Base-by-base conservation (phyloP, 1,140 invertebrate species). In the Drosophila tsacasi region DNA sequence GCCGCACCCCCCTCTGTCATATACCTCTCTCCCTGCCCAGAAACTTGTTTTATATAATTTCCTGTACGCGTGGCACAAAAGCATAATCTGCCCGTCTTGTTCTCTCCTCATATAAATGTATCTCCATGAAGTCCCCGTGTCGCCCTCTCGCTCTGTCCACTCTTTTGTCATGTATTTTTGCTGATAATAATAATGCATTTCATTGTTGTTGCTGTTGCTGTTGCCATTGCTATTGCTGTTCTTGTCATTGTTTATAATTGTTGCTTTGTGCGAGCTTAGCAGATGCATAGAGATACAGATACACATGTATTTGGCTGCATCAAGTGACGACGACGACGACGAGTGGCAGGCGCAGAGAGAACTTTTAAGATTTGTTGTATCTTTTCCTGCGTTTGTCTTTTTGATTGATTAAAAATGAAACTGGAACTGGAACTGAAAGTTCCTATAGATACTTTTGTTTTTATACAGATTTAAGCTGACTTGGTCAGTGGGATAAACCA, bases 171-270 rank as follows among this genome's bases (percentile, higher is more conserved):
- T 89, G 71, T 89, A 79, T 72, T 90, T 87, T 78, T 90, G 76
- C 81, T 87, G 84, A 87, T 87, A 83, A 87, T 90, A 87, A 84
- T 85, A 85, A 87, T 87, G 83, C 83, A 87, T 79, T 90, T 85
- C 62, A 72, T 84, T 67, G 80, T 60, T 76, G 63, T 61, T 79
- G 44, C 30, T 68, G 40, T 23, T 55, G 49, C 30, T 35, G 32
- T 35, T 35, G 17, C 12, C 1, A 10, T 65, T 74, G 62, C 63
- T 72, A 46, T 61, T 78, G 61, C 59, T 72, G 52, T 57, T 78
- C 25, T 60, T 83, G 65, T 81, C 83, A 79, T 90, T 90, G 81
- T 78, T 89, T 77, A 80, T 83, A 80, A 85, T 82, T 85, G 83
- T 85, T 86, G 69, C 62, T 76, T 81, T 81, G 79, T 85, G 52